Conservation (phyloP, 2,797 vertebrate genomes). For the Rhinophrynus dorsalis region DNA sequence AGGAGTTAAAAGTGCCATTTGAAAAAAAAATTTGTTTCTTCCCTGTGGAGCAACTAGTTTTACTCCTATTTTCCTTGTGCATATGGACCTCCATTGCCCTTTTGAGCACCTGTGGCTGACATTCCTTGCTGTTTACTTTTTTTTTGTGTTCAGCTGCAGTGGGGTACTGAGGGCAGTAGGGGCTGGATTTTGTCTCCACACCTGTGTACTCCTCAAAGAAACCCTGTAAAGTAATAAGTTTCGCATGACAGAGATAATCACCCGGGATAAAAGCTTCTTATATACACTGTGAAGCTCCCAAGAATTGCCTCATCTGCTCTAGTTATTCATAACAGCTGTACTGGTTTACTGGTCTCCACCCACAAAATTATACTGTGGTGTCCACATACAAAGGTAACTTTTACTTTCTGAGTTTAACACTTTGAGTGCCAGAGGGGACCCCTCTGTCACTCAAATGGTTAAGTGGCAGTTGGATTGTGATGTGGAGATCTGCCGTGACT, state of each 20-base stretch:
- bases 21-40: too few relatives aligned
- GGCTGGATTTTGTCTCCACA: constrained; percentile 6
- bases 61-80: too few relatives aligned
- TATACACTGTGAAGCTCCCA: neutral
- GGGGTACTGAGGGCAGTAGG: neutral
- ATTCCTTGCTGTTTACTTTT: neutral
- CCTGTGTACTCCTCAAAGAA: constrained; percentile 34
- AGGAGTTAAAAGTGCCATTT: too few relatives aligned
- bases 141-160: constrained; percentile 1
- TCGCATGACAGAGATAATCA: constrained; percentile 22
- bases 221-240: constrained; percentile 26
- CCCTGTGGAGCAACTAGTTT: too few relatives aligned
- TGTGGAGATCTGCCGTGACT: too few relatives aligned
- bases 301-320: neutral
- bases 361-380: neutral
- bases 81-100: too few relatives aligned
- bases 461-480: too few relatives aligned
- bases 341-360: neutral
- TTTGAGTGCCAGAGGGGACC: too few relatives aligned
- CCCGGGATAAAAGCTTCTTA: constrained; percentile 3
- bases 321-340: neutral
- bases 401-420: too few relatives aligned
- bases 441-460: too few relatives aligned
- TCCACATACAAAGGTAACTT: too few relatives aligned
- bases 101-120: constrained; percentile 16